A percentile compares a stretch with the other conserved stretches of the same genome.
These are phyloP conservation scores for Mastigias papua DNA, from an alignment of 30 jellyfish, hydroid and myxozoan species.

Conservation along the genomic window DNA sequence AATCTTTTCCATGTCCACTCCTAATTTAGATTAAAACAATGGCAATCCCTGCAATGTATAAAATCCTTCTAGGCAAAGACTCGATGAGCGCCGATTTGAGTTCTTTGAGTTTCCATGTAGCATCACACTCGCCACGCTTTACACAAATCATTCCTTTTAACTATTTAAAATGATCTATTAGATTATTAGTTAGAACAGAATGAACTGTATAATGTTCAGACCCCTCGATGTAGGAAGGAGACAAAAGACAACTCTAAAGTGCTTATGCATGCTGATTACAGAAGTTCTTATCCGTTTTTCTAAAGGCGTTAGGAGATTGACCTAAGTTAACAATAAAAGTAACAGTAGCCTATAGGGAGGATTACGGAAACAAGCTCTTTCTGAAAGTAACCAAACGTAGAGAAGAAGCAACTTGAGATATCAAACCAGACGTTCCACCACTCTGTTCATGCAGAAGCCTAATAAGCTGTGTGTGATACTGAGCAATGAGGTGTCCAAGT, in stretches of 20 bases:
- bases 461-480: not conserved
- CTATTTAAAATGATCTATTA: too few relatives aligned
- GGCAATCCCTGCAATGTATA: not conserved
- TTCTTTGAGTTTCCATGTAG: too few relatives aligned
- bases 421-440: not conserved
- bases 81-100: too few relatives aligned
- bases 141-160: too few relatives aligned
- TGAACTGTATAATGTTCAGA: too few relatives aligned
- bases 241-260: too few relatives aligned
- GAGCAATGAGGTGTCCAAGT: not conserved
- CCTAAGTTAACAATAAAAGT: not conserved
- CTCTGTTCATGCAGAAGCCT: not conserved
- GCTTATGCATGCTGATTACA: not conserved
- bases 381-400: not conserved
- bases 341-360: not conserved
- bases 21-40: not conserved
- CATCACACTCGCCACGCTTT: too few relatives aligned
- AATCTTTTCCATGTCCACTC: not conserved
- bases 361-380: not conserved
- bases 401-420: not conserved
- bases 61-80: too few relatives aligned
- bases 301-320: not conserved
- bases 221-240: too few relatives aligned
- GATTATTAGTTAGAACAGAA: too few relatives aligned
- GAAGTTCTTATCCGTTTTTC: not conserved